Evolutionary conservation across 2,113 vertebrate genomes (phyloP).

Genomic region (Uropsilus gracilis): DNA sequence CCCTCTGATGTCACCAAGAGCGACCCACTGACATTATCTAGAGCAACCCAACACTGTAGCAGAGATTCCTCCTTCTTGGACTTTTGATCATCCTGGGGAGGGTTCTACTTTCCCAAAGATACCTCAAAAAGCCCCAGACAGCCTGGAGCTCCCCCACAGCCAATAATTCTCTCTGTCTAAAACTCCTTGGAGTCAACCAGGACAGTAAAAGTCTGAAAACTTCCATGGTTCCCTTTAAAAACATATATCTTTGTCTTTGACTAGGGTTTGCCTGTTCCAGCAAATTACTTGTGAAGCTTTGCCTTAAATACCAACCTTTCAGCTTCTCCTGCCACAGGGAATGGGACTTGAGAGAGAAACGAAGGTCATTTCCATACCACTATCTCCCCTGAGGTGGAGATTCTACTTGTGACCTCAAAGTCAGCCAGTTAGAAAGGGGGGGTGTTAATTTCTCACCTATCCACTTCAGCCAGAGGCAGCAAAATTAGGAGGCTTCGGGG

Average conservation of each 20-base stretch:
- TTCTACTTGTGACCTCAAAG: slow-evolving; percentile 13
- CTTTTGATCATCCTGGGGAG: neutral
- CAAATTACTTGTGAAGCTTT: slow-evolving; percentile 61
- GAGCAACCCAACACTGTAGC: neutral
- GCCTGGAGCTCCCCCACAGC: neutral
- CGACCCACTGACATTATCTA: no score
- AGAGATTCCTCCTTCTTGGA: neutral
- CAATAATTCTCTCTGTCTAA: neutral
- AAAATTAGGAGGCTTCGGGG: neutral
- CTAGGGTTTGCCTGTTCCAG: slow-evolving; percentile 7
- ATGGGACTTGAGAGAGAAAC: neutral
- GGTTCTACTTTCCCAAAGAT: neutral
- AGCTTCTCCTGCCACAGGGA: neutral
- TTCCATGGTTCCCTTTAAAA: slow-evolving; percentile 53
- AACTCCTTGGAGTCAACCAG: neutral
- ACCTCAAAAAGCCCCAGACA: neutral
- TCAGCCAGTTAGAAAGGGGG: neutral
- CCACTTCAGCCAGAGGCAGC: neutral
- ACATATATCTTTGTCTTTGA: slow-evolving; percentile 22
- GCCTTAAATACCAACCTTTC: slow-evolving; percentile 22
- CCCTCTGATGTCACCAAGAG: no score
- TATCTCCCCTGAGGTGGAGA: neutral
- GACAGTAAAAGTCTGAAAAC: neutral
- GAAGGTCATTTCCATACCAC: neutral
- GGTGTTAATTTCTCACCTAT: neutral